Percentiles rank a stretch among this genome's conserved stretches.
Conservation (phyloP, 2,797 vertebrate genomes). For the Clarias fuscus region DNA sequence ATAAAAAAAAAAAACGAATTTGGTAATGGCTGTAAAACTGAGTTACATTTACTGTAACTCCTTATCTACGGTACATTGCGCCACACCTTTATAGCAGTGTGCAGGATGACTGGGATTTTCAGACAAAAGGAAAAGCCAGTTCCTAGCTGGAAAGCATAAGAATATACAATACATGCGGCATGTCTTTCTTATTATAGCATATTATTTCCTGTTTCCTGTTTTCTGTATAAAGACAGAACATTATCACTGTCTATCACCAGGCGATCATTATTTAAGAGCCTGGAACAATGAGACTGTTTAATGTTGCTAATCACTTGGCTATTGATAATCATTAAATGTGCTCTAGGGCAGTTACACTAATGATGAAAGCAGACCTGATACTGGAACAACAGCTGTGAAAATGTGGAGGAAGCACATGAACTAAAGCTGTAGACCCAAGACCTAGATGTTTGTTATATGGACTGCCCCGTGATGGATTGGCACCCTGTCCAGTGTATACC, state of each 20-base stretch:
- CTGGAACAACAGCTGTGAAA: conserved; percentile 53
- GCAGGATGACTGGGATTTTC: background rate
- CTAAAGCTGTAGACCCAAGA: background rate
- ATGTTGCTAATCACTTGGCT: background rate
- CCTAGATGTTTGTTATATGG: too few species aligned
- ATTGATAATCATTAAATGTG: background rate
- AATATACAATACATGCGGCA: background rate
- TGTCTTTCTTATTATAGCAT: conserved; percentile 20
- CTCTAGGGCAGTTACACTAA: background rate
- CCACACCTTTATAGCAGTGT: conserved; percentile 35
- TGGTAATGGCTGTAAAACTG: background rate
- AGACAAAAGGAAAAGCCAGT: background rate
- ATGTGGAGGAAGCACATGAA: background rate
- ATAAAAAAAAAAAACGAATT: background rate
- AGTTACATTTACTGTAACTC: background rate
- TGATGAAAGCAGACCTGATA: conserved; percentile 58
- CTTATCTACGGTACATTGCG: conserved; percentile 24
- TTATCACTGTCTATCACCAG: background rate
- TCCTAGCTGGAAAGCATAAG: background rate
- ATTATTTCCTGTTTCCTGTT: background rate
- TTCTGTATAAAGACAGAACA: background rate
- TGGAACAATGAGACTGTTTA: background rate
- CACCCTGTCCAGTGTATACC: too few species aligned
- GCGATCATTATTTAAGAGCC: conserved; percentile 1
- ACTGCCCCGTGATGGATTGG: too few species aligned